Conservation (phyloP, 2,888 invertebrate species). For the Hirtodrosophila trivittata region DNA sequence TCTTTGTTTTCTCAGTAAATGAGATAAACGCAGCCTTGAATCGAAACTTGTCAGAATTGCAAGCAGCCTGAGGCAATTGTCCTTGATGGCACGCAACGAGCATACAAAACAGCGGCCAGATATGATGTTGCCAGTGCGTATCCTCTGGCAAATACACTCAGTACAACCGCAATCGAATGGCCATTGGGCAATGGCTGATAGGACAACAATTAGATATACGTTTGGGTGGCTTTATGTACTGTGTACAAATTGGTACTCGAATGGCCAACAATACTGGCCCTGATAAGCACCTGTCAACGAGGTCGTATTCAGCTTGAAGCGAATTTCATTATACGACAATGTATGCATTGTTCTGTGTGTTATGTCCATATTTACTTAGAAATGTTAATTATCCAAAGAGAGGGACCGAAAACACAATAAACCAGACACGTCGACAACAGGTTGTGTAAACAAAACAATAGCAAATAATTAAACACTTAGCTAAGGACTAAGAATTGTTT, state of each 20-base stretch:
- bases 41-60: too few species aligned
- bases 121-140: too few species aligned
- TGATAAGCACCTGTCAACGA: slow-evolving; percentile 29
- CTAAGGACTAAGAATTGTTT: slow-evolving; percentile 1
- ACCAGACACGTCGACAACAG: background rate
- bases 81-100: slow-evolving; percentile 1
- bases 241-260: slow-evolving; percentile 24
- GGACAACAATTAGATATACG: background rate
- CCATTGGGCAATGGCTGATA: slow-evolving; percentile 34
- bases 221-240: background rate
- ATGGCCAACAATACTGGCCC: slow-evolving; percentile 3
- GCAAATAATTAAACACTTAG: slow-evolving; percentile 30
- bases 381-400: slow-evolving; percentile 60
- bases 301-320: background rate
- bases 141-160: slow-evolving; percentile 8
- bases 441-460: slow-evolving; percentile 7
- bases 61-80: slow-evolving; percentile 6
- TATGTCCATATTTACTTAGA: slow-evolving; percentile 60
- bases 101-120: too few species aligned
- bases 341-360: slow-evolving; percentile 11
- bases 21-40: too few species aligned
- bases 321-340: slow-evolving; percentile 27
- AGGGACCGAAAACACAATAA: slow-evolving; percentile 4
- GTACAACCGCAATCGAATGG: slow-evolving; percentile 30
- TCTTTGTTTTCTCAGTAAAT: too few species aligned